These are phyloP conservation scores for Triplophysa tibetana DNA, from an alignment of 2,113 vertebrate genomes.

Conservation along the genomic window DNA sequence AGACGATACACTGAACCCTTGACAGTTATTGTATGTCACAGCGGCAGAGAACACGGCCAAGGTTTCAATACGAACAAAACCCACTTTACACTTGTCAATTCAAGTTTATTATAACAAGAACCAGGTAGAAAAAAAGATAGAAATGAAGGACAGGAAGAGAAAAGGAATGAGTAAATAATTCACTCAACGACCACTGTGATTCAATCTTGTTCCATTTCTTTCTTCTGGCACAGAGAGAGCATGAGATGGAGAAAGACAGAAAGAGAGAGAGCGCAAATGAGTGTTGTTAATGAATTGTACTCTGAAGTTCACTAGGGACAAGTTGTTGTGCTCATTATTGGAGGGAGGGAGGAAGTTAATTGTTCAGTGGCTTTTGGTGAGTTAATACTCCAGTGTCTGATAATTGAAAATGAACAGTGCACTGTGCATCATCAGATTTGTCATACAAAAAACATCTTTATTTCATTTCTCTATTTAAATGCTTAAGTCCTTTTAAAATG, in stretches of 20 bases:
- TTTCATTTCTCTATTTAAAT: conserved; percentile 38
- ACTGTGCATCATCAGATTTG: conserved; percentile 26
- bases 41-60: conserved; percentile 14
- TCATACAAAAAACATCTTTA: conserved; percentile 23
- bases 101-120: conserved; percentile 41
- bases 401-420: conserved; percentile 48
- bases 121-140: conserved; percentile 48
- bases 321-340: conserved; percentile 43
- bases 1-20: not conserved
- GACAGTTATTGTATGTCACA: conserved; percentile 24
- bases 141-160: conserved; percentile 55
- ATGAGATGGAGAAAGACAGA: not conserved
- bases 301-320: conserved; percentile 26
- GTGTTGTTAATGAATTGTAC: conserved; percentile 32
- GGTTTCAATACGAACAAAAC: conserved; percentile 35
- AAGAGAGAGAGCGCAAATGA: not conserved
- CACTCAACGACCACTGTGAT: conserved; percentile 55
- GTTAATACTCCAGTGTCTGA: conserved; percentile 40
- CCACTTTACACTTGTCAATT: conserved; percentile 46
- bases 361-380: conserved; percentile 36
- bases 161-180: conserved; percentile 65
- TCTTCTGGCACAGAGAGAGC: not conserved
- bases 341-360: conserved; percentile 34
- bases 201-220: conserved; percentile 42
- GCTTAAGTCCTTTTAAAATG: not conserved